These are phyloP conservation scores for Oceanodroma tethys DNA, from an alignment of 2,113 vertebrate genomes.

Conservation along the genomic window DNA sequence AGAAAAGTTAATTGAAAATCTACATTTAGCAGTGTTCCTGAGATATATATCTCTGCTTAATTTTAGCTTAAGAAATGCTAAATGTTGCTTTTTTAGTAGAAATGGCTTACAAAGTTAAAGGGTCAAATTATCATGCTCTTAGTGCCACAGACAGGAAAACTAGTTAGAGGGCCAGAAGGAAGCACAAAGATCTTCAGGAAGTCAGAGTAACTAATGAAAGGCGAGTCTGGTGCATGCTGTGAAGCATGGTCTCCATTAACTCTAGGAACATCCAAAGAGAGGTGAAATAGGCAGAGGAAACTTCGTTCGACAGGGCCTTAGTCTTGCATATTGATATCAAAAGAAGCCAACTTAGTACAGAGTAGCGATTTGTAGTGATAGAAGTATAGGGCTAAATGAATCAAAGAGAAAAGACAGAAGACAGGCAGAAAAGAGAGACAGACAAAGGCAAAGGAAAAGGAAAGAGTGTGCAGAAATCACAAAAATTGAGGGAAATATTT, in stretches of 20 bases:
- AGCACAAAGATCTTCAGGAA: not conserved
- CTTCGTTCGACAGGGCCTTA: not conserved
- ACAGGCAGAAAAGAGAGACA: not conserved
- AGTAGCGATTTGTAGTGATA: not conserved
- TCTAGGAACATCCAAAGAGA: not conserved
- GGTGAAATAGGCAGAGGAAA: not conserved
- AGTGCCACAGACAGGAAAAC: not conserved
- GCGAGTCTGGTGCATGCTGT: fast-evolving
- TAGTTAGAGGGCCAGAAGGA: not conserved
- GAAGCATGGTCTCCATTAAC: not conserved
- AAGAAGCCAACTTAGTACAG: not conserved
- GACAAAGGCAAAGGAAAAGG: not conserved
- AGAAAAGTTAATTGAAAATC: not conserved
- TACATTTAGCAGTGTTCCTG: not conserved
- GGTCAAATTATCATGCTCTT: not conserved
- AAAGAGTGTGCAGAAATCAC: not conserved
- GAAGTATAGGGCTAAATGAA: not conserved
- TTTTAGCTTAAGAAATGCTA: not conserved
- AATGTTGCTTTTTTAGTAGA: not conserved
- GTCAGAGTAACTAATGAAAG: not conserved
- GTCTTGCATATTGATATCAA: not conserved
- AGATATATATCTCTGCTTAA: not conserved
- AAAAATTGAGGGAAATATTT: not conserved
- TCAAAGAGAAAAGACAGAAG: not conserved
- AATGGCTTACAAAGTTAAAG: not conserved